These are phyloP conservation scores for Zhengitettix transpicula DNA, from an alignment of 2,888 invertebrate genomes.

Conservation along the genomic window DNA sequence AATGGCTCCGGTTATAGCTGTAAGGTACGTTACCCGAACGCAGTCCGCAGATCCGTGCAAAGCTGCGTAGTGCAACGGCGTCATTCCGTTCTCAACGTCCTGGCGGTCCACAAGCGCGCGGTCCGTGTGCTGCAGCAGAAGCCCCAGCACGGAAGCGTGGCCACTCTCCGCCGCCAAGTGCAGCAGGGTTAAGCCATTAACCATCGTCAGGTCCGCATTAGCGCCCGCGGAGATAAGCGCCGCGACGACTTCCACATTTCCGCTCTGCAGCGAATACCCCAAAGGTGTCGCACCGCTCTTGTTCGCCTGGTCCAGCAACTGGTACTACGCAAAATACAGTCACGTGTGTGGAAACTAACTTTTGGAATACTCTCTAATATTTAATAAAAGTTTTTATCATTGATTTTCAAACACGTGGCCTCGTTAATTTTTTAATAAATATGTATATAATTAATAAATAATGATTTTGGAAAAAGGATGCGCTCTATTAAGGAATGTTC, in stretches of 20 bases:
- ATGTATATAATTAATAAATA: no score
- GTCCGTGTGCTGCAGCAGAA: constrained; percentile 30
- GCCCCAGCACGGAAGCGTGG: constrained; percentile 33
- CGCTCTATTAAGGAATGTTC: no score
- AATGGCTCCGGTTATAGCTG: no score
- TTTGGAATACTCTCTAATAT: no score
- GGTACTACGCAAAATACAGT: constrained; percentile 13
- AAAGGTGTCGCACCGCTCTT: constrained; percentile 33
- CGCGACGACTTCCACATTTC: constrained; percentile 28
- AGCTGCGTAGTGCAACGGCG: constrained; percentile 38
- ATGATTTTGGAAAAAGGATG: no score
- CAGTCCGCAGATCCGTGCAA: constrained; percentile 32
- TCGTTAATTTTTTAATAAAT: no score
- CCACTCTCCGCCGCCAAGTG: constrained; percentile 41
- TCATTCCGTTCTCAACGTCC: constrained; percentile 26
- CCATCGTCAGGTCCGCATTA: constrained; percentile 27
- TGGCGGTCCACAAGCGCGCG: constrained; percentile 2
- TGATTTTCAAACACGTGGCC: no score
- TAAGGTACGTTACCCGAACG: constrained; percentile 20
- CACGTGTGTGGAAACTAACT: no score
- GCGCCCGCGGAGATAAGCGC: constrained; percentile 32
- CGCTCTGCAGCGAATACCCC: constrained; percentile 29
- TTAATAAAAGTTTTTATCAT: no score
- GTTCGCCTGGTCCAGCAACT: constrained; percentile 25
- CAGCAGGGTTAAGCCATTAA: constrained; percentile 35